A percentile compares a stretch with the other conserved stretches of the same genome.
Evolutionary conservation across 2,113 vertebrate species (phyloP).

Genomic region (Cercopithecus mona): DNA sequence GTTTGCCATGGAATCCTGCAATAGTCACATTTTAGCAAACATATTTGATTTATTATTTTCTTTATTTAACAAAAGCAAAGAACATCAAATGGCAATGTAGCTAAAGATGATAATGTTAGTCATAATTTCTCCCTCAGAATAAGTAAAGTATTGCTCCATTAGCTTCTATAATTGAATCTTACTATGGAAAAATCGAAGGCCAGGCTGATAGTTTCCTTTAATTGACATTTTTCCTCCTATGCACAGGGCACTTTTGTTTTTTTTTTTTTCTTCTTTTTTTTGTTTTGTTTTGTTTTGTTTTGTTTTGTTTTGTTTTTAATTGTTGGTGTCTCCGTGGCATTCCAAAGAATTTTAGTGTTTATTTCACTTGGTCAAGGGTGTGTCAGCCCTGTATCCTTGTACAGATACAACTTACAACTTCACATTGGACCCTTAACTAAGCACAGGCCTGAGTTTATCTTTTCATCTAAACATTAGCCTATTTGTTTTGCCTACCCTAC

Average conservation of each 20-base stretch:
- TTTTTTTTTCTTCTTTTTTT: rapidly evolving
- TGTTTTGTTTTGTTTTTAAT: too few species aligned
- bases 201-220: neutral
- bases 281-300: too few species aligned
- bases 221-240: neutral
- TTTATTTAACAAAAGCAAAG: neutral
- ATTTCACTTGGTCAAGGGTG: neutral
- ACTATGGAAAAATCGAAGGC: neutral
- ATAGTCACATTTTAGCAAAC: neutral
- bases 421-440: neutral
- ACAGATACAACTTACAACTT: neutral
- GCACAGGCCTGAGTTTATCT: neutral
- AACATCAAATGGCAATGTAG: neutral
- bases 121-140: neutral
- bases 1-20: neutral
- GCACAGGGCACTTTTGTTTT: neutral
- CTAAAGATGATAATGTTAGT: neutral
- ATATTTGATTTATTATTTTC: neutral
- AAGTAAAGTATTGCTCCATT: neutral
- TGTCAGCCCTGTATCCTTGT: neutral
- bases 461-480: neutral
- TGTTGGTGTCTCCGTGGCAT: neutral
- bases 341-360: neutral
- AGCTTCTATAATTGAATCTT: neutral
- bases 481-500: neutral